Evolutionary conservation across 53 echinoderm and acorn worm genomes (phyloP), one percentile per base, ranked within the genome.

Genomic region (Luidia sarsii): DNA sequence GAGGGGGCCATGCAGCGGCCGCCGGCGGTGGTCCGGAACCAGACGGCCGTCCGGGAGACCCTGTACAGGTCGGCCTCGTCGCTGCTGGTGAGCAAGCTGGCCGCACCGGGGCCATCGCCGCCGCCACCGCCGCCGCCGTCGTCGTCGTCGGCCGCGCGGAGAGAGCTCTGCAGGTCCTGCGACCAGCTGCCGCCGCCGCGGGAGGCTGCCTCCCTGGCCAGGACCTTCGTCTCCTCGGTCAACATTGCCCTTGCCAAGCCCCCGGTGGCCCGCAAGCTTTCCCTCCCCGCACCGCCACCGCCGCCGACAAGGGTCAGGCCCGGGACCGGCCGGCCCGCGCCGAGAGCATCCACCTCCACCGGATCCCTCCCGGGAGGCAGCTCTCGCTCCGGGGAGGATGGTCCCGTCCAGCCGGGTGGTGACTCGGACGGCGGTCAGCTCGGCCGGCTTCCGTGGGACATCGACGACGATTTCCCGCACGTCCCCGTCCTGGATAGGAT

Each of bases 1-100:
- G 75, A 75, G 60, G 75, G 75, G 18, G 45, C 75, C 25, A 75
- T 75, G 3, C 75, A 75, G 75, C 75, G 75, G 18, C 59, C 75
- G n/a, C 4, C 27, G 0, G 20, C 20, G 7, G 9, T 43, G n/a
- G 39, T 31, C n/a, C 45, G 57, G 32, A 20, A 43, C 1, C 7
- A 10, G 11, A 20, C 43, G 30, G 9, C 39, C 6, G 46, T 3
- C 2, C 30, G 16, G 18, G 75, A 48, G 20, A 28, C 46, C 5
- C 16, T 75, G 18, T 75, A 59, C 41, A 75, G 60, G 29, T 75
- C 75, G 2, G 30, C 43, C 18, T 75, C 75, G n/a, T 75, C 60
- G 0, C 20, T 57, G 10, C 75, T 59, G 3, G 45, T 57, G n/a
- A 24, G 29, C 59, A 57, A 59, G 59, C 57, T 32, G 32, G 57